Evolutionary conservation across 2,113 vertebrate genomes (phyloP).

Genomic region (Ellobius talpinus): DNA sequence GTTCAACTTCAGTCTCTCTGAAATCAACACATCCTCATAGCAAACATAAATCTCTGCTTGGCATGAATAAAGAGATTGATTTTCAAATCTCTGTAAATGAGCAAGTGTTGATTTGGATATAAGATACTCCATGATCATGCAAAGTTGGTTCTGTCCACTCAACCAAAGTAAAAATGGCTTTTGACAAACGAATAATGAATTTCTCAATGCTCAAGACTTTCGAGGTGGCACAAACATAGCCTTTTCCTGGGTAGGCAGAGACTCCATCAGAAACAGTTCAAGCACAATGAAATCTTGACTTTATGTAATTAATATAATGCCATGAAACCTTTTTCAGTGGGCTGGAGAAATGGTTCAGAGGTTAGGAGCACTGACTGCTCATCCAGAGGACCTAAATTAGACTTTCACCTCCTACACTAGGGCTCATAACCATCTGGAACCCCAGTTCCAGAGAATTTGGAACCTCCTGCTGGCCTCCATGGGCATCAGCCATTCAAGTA

Average conservation of each 20-base stretch:
- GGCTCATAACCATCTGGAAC: neutral
- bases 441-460: neutral
- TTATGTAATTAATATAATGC: neutral
- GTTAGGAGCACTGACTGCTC: neutral
- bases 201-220: neutral
- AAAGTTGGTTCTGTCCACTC: constrained; percentile 40
- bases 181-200: neutral
- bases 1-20: constrained; percentile 15
- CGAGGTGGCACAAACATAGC: neutral
- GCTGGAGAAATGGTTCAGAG: neutral
- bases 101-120: neutral
- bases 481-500: neutral
- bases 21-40: neutral
- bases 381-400: neutral
- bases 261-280: neutral
- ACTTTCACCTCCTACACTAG: neutral
- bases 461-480: neutral
- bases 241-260: neutral
- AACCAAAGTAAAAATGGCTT: constrained; percentile 40
- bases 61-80: neutral
- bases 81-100: neutral
- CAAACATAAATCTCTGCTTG: neutral
- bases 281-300: neutral
- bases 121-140: neutral
- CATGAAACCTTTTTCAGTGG: neutral